Conservation (phyloP, 2,113 vertebrate genomes). For the Oncorhynchus masou region DNA sequence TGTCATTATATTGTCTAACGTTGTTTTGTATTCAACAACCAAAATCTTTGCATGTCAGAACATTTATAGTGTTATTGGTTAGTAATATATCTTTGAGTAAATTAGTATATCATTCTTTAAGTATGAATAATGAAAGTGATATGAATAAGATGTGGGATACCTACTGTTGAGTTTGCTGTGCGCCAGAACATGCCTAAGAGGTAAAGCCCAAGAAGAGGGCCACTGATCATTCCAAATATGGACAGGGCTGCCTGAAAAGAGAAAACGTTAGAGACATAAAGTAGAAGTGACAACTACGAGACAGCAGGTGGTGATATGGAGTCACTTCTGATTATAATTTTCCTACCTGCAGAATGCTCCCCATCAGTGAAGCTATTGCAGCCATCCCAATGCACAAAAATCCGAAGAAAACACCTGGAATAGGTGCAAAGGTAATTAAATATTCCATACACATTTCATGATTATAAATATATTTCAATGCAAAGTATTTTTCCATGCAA, state of each 20-base stretch:
- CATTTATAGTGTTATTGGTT: not conserved
- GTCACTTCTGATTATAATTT: not conserved
- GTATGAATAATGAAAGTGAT: not conserved
- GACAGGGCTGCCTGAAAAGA: conserved; percentile 84
- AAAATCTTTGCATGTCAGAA: no score
- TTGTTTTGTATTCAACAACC: not conserved
- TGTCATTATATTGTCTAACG: not conserved
- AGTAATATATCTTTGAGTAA: not conserved
- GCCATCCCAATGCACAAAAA: conserved; percentile 92
- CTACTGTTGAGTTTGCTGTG: conserved; percentile 84
- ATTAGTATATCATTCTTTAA: not conserved
- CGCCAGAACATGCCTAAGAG: conserved; percentile 88
- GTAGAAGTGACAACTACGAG: not conserved
- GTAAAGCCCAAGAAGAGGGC: conserved; percentile 91
- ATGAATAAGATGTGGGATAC: conserved; percentile 50
- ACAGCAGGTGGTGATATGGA: conserved; percentile 24
- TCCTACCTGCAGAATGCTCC: conserved; percentile 85
- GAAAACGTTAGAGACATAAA: not conserved
- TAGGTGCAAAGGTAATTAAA: not conserved
- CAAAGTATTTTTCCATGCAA: not conserved
- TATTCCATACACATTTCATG: no score
- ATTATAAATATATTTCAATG: no score
- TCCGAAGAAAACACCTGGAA: conserved; percentile 73
- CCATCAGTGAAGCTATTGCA: conserved; percentile 86
- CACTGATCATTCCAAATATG: conserved; percentile 93